A percentile compares a stretch with the other conserved stretches of the same genome.
phyloP scores from a whole-genome alignment of 2,888 invertebrate species.

The Muscina levida region DNA sequence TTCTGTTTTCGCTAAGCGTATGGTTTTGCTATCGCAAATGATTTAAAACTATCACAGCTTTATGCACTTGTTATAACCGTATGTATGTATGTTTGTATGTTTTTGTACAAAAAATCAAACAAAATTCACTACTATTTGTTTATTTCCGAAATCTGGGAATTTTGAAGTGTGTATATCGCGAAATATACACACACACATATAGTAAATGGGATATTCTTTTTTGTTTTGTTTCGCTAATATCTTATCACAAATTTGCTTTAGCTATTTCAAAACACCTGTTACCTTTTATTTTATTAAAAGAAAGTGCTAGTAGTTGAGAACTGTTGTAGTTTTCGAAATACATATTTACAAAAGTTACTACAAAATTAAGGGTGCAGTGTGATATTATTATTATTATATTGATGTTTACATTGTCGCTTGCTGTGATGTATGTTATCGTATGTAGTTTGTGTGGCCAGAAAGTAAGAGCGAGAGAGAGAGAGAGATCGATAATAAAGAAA shows the following conservation, averaged over 20 bases:
- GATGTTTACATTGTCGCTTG: constrained; percentile 47
- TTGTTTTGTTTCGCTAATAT: constrained; percentile 46
- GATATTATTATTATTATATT: neutral
- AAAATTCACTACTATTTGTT: constrained; percentile 29
- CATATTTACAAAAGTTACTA: constrained; percentile 49
- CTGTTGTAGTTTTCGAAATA: constrained; percentile 29
- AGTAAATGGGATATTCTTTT: no score
- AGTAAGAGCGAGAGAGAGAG: no score
- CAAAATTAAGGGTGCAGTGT: no score
- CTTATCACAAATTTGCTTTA: constrained; percentile 69
- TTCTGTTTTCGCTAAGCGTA: constrained; percentile 26
- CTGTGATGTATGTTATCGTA: no score
- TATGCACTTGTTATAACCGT: constrained; percentile 70
- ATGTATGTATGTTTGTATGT: no score
- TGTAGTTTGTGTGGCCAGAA: neutral
- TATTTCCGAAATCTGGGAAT: constrained; percentile 31
- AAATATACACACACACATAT: no score
- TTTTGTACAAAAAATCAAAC: constrained; percentile 34
- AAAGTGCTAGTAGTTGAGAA: constrained; percentile 26
- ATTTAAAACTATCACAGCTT: constrained; percentile 77
- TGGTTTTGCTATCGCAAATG: constrained; percentile 58
- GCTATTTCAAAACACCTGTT: constrained; percentile 56
- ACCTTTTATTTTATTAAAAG: no score
- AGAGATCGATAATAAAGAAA: neutral
- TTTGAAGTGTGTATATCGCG: constrained; percentile 20